Evolutionary conservation across 2,797 vertebrate species (phyloP), one percentile per base, ranked within the genome.

Genomic region (Chaetophractus vellerosus): DNA sequence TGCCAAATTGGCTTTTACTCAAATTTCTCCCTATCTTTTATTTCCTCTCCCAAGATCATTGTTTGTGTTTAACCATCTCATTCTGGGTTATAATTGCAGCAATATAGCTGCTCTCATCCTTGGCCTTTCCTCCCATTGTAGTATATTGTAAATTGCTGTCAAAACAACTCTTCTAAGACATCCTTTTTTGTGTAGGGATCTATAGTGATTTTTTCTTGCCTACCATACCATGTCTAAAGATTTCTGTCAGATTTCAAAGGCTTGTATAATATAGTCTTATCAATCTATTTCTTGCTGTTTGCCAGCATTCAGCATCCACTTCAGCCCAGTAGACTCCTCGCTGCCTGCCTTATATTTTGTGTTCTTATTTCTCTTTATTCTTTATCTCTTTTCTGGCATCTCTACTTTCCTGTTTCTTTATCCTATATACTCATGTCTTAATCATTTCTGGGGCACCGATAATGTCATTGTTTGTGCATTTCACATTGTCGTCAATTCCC

Each of bases 321-420:
- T 88, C 15, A 81, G 18, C 72, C 33, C 12, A 81, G 71, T 11
- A 71, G 45, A 36, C 38, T 15, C 21, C 57, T 89, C 75, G n/a
- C n/a, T n/a, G n/a, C n/a, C n/a, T n/a, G n/a, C n/a, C 50, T 81
- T 94, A 45, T 64, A 10, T 88, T 86, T 64, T 91, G 50, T 93
- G 50, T 14, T 90, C 10, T 36, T 95, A 28, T 50, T 92, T 72
- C 87, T 79, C 61, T 86, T 96, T 52, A 68, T 87, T 36, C 24
- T 93, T 36, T 79, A 7, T 86, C 12, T 96, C 28, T 66, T 93
- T 87, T n/a, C 52, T 95, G 33, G 38, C 75, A 50, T 92, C n/a
- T 89, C 19, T 0, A 31, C 41, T 74, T 85, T 6, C 6, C 64
- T 76, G 3, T 90, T 55, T 94, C 48, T 48, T 90, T 59, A 76